Evolutionary conservation across 2,113 vertebrate genomes (phyloP).

Genomic region (Xyliphius kryptos): DNA sequence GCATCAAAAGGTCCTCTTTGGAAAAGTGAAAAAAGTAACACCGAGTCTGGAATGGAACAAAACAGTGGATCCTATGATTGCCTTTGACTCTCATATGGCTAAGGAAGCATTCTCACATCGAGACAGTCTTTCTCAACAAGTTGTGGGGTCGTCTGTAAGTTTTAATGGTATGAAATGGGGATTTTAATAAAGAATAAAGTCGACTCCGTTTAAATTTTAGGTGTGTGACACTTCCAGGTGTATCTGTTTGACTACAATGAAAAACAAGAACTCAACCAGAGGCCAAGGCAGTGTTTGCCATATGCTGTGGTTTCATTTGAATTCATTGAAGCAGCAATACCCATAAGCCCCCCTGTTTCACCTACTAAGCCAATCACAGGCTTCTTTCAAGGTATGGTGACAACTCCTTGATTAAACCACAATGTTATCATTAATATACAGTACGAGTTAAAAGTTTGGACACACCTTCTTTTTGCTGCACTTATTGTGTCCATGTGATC

Average conservation of each 20-base stretch:
- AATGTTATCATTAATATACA: no score
- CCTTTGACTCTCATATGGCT: conserved; percentile 47
- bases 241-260: conserved; percentile 61
- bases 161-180: background rate
- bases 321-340: no score
- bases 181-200: background rate
- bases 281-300: conserved; percentile 64
- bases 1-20: conserved; percentile 49
- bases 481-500: no score
- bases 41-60: conserved; percentile 35
- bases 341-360: no score
- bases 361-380: no score
- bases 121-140: conserved; percentile 41
- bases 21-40: conserved; percentile 46
- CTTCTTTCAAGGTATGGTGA: no score
- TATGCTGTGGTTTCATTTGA: conserved; percentile 35
- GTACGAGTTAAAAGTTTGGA: no score
- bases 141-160: conserved; percentile 45
- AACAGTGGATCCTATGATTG: conserved; percentile 41
- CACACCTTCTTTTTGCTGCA: no score
- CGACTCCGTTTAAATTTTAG: background rate
- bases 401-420: no score
- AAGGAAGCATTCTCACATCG: conserved; percentile 36
- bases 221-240: conserved; percentile 47
- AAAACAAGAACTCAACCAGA: conserved; percentile 53